phyloP scores from a whole-genome alignment of 2,888 invertebrate species.

The Agrochola macilenta region DNA sequence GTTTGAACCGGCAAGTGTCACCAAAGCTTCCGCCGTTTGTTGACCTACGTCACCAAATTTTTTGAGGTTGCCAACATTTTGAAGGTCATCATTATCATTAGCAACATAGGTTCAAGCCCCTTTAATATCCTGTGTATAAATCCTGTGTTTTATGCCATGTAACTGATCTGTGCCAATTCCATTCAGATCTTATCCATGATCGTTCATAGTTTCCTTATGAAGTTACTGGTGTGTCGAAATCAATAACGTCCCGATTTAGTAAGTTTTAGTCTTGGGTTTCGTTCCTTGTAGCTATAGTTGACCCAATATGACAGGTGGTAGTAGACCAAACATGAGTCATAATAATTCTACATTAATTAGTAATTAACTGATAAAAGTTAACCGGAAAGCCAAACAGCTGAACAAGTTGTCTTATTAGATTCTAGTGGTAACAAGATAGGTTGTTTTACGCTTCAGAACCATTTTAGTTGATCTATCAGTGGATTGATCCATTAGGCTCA shows the following conservation, averaged over 20 bases:
- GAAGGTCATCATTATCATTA: neutral
- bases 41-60: neutral
- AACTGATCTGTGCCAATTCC: neutral
- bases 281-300: neutral
- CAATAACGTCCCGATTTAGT: too few relatives aligned
- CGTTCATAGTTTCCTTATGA: neutral
- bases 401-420: slow-evolving; percentile 12
- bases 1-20: too few relatives aligned
- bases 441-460: neutral
- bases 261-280: neutral
- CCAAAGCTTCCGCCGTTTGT: neutral
- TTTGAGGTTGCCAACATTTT: neutral
- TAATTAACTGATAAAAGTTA: slow-evolving; percentile 33
- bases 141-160: neutral
- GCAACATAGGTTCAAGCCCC: neutral
- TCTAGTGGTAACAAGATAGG: neutral
- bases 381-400: slow-evolving; percentile 31
- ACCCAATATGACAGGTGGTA: slow-evolving; percentile 25
- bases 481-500: slow-evolving; percentile 13
- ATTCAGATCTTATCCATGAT: neutral
- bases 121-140: neutral
- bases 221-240: neutral
- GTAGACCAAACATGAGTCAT: neutral
- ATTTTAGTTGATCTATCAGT: slow-evolving; percentile 4
- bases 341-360: slow-evolving; percentile 19